A percentile compares a stretch with the other conserved stretches of the same genome.
Conservation (phyloP, 2,888 invertebrate species). For the Ceraclea dissimilis region DNA sequence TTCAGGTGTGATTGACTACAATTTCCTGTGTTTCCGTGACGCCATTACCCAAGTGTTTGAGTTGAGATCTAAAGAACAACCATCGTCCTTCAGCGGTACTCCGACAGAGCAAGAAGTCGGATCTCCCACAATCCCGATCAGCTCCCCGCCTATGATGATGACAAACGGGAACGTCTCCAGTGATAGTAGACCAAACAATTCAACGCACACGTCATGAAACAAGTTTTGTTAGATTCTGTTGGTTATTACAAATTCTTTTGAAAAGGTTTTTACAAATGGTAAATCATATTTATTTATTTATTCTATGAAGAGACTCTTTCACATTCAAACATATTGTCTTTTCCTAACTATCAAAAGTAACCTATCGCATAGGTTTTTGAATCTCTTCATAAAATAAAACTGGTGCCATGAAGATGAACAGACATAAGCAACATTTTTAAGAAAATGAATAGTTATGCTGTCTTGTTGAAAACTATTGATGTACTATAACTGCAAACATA, state of each 20-base stretch:
- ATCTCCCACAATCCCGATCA: slow-evolving; percentile 36
- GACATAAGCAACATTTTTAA: too few species aligned
- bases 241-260: background rate
- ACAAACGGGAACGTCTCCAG: slow-evolving; percentile 28
- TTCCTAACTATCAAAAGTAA: too few species aligned
- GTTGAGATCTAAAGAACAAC: slow-evolving; percentile 63
- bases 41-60: slow-evolving; percentile 96
- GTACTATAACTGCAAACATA: too few species aligned
- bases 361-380: too few species aligned
- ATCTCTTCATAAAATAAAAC: too few species aligned
- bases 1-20: slow-evolving; percentile 94
- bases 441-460: too few species aligned
- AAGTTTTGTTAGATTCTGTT: background rate
- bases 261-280: background rate
- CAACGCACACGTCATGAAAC: slow-evolving; percentile 21
- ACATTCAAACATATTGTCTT: too few species aligned
- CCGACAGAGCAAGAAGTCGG: slow-evolving; percentile 27
- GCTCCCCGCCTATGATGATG: slow-evolving; percentile 32
- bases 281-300: background rate
- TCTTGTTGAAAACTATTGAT: too few species aligned
- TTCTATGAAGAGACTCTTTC: too few species aligned
- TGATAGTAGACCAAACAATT: slow-evolving; percentile 28
- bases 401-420: too few species aligned
- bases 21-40: slow-evolving; percentile 93
- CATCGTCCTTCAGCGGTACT: slow-evolving; percentile 33